Conservation (phyloP, 2,797 vertebrate genomes). For the Sternotherus odoratus region DNA sequence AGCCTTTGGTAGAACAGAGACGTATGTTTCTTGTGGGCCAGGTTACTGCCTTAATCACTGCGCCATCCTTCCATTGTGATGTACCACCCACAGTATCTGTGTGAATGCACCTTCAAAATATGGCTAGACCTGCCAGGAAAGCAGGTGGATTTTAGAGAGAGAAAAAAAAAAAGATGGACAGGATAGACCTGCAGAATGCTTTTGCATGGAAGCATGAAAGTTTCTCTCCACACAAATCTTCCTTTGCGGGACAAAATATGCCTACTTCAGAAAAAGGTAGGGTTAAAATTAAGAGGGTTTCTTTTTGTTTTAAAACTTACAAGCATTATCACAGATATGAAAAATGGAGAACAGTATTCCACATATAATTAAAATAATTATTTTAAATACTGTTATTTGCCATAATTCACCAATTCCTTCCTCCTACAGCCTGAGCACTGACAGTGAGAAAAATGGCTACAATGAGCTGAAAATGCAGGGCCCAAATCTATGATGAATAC, state of each 20-base stretch:
- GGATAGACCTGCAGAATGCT: conserved; percentile 43
- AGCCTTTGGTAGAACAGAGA: rapidly evolving
- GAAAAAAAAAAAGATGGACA: conserved; percentile 55
- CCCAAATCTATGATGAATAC: conserved; percentile 60
- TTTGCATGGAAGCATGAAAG: conserved; percentile 64
- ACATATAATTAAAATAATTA: conserved; percentile 36
- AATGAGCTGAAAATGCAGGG: conserved; percentile 60
- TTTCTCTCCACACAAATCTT: conserved; percentile 64
- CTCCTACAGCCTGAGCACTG: conserved; percentile 38
- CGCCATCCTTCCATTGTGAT: not conserved
- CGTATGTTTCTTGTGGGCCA: not conserved
- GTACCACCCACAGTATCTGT: not conserved
- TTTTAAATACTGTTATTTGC: conserved; percentile 26
- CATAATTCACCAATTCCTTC: conserved; percentile 62
- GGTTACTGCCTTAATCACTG: rapidly evolving
- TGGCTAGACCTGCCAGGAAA: conserved; percentile 31
- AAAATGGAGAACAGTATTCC: not conserved
- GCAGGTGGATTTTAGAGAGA: conserved; percentile 58
- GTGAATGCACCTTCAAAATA: rapidly evolving
- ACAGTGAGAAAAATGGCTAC: conserved; percentile 63
- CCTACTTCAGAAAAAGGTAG: conserved; percentile 68
- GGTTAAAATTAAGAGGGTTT: conserved; percentile 32
- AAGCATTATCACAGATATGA: not conserved
- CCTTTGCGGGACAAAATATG: conserved; percentile 58
- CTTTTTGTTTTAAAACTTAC: not conserved